Conservation (phyloP, 2,113 vertebrate species). For the Erythrolamprus reginae region DNA sequence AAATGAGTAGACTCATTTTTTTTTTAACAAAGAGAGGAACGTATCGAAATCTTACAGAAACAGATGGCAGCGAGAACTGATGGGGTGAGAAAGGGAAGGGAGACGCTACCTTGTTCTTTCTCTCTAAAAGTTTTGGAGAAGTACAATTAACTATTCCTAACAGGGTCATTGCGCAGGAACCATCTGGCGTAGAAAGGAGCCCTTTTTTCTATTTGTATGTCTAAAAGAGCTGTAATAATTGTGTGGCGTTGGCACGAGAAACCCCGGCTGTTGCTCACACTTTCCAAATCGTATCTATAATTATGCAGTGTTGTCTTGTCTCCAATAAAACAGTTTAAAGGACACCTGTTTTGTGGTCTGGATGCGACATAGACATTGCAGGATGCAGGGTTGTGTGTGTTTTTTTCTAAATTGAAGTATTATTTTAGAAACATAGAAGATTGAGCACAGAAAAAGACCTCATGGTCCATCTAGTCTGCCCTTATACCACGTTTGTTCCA, state of each 20-base stretch:
- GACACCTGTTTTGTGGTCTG: conserved; percentile 49
- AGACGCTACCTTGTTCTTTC: conserved; percentile 70
- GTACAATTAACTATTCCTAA: conserved; percentile 61
- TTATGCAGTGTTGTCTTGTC: conserved; percentile 59
- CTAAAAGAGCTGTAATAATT: conserved; percentile 61
- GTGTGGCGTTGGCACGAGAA: conserved; percentile 64
- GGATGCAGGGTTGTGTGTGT: conserved; percentile 4
- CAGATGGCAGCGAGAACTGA: conserved; percentile 45
- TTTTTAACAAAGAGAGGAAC: conserved; percentile 41
- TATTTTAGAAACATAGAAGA: no score
- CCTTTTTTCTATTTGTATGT: conserved; percentile 59
- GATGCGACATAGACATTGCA: conserved; percentile 36
- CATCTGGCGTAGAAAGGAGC: conserved; percentile 59
- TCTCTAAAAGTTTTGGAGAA: conserved; percentile 64
- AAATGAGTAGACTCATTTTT: conserved; percentile 35
- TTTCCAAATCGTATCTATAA: conserved; percentile 63
- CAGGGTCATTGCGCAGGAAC: conserved; percentile 54
- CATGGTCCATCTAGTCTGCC: no score
- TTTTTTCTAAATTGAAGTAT: background rate
- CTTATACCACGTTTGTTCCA: no score
- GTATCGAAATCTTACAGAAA: conserved; percentile 41
- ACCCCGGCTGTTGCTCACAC: conserved; percentile 54
- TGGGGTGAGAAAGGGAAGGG: conserved; percentile 57
- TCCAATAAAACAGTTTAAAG: conserved; percentile 68
- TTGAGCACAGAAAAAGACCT: no score